phyloP scores from a whole-genome alignment of 1,140 invertebrate genomes.

The Chironomus striatipennis region DNA sequence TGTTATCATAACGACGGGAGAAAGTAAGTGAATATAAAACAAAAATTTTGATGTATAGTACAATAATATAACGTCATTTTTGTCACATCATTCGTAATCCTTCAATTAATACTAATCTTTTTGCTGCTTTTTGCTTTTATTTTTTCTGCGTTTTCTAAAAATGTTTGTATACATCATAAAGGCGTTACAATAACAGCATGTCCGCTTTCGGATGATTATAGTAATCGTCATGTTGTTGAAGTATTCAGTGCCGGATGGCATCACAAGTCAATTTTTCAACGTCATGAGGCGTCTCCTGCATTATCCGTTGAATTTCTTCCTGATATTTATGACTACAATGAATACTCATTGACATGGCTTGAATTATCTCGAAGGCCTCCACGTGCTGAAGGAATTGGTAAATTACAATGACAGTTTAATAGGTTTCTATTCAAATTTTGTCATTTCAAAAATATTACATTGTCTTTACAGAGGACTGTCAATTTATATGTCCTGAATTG shows the following conservation, averaged over 20 bases:
- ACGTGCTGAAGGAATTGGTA: conserved; percentile 35
- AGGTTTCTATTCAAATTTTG: not conserved
- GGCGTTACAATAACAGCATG: conserved; percentile 38
- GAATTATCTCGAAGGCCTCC: conserved; percentile 61
- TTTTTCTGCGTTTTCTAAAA: too few relatives aligned
- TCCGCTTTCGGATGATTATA: conserved; percentile 35
- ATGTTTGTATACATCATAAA: conserved; percentile 21
- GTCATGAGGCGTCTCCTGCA: conserved; percentile 47
- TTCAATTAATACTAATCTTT: too few relatives aligned
- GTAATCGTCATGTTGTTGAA: conserved; percentile 44
- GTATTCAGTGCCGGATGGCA: conserved; percentile 79
- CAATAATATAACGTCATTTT: not conserved
- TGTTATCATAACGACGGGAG: conserved; percentile 37
- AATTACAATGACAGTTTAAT: conserved; percentile 19
- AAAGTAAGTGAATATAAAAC: conserved; percentile 30
- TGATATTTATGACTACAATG: conserved; percentile 54
- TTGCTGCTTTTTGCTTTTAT: too few relatives aligned
- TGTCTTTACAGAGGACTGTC: conserved; percentile 52
- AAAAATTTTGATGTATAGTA: not conserved
- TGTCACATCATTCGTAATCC: too few relatives aligned
- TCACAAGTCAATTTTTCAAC: conserved; percentile 39
- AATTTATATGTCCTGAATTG: conserved; percentile 71
- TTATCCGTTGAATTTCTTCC: conserved; percentile 65
- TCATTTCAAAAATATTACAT: not conserved
- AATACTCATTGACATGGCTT: conserved; percentile 72